Evolutionary conservation across 2,888 invertebrate species (phyloP), one percentile per base, ranked within the genome.

Genomic region (Zygothrica quintamaculata): DNA sequence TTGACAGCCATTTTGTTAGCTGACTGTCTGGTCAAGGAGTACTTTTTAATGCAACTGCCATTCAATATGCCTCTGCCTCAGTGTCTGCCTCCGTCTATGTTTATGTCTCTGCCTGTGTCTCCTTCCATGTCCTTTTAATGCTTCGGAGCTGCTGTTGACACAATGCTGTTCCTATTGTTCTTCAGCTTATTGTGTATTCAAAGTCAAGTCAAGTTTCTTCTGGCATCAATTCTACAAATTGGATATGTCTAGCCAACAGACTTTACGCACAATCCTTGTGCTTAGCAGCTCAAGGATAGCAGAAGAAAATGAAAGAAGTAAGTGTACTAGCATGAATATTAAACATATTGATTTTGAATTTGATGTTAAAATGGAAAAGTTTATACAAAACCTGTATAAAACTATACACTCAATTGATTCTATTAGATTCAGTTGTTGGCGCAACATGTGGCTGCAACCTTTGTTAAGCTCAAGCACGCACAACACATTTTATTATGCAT

Each of bases 151-250:
- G 68, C 26, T 34, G 34, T 48, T 72, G 66, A 53, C 68, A 51
- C 39, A 71, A 40, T 31, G 11, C 48, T 7, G 15, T 31, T 7
- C 42, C 51, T 46, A 51, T 77, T 84, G 77, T 84, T 78, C 75
- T 74, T 61, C 39, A 43, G 57, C 62, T 60, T 77, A 80, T 84
- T 77, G 74, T 55, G 74, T 80, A 77, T 69, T 74, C 69, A 50
- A 58, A 39, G 59, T 74, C 69, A 50, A 58, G 37, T 56, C 44
- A 46, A n/a, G 51, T 22, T 47, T 43, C 40, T 59, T 60, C 39
- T 61, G 81, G 18, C 57, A 43, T 25, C 31, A 52, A 40, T 31
- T 48, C 51, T 34, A 62, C 69, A 68, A 84, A 80, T 68, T 77
- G 77, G 39, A 65, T 55, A 34, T 62, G 47, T 65, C 50, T 31